Conservation (phyloP, 2,797 vertebrate genomes). For the Cyclura pinguis region DNA sequence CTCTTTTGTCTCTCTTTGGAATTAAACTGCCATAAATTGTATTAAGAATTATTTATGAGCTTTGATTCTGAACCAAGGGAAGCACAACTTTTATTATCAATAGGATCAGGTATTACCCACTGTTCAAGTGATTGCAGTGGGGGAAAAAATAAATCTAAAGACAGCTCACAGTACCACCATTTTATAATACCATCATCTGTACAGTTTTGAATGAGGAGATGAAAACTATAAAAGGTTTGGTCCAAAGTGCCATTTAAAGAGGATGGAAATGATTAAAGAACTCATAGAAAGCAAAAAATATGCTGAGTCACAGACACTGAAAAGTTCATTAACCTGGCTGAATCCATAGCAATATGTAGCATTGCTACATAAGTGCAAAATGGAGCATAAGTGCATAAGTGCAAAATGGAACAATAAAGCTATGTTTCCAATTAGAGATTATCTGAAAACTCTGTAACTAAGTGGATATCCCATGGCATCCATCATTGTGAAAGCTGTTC, state of each 20-base stretch:
- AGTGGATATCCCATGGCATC: not conserved
- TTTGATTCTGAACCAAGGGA: conserved; percentile 58
- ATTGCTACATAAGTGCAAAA: too few relatives aligned
- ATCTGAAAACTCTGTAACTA: not conserved
- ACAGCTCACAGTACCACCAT: conserved; percentile 6
- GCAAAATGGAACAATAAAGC: not conserved
- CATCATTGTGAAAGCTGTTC: not conserved
- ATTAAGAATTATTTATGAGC: conserved; percentile 44
- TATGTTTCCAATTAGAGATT: conserved; percentile 19
- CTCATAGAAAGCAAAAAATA: conserved; percentile 43
- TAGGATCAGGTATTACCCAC: conserved; percentile 52
- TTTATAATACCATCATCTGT: conserved; percentile 44
- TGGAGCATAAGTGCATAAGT: too few relatives aligned
- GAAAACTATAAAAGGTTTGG: conserved; percentile 27
- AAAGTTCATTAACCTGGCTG: not conserved
- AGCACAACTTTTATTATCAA: conserved; percentile 53
- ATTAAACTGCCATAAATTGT: conserved; percentile 43
- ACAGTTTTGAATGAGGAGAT: conserved; percentile 47
- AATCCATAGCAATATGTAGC: not conserved
- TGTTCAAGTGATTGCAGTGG: conserved; percentile 43
- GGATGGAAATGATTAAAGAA: conserved; percentile 59
- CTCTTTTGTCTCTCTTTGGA: conserved; percentile 16
- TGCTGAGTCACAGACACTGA: not conserved
- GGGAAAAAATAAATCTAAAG: conserved; percentile 26
- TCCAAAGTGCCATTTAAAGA: conserved; percentile 38